Evolutionary conservation across 2,797 vertebrate species (phyloP).

Genomic region (Danionella dracula): DNA sequence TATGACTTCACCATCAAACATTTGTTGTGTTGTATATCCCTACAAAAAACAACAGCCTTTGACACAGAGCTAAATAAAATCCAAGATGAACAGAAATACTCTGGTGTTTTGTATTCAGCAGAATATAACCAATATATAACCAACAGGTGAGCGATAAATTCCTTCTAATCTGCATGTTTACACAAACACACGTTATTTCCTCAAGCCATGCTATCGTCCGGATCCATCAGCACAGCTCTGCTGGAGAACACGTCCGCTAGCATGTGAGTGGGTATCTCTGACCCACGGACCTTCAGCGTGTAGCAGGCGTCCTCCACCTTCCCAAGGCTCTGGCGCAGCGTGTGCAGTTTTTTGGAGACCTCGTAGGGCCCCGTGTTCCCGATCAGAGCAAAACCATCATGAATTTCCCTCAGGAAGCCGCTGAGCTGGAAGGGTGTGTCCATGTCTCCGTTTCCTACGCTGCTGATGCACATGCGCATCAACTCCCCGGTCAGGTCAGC

Average conservation of each 20-base stretch:
- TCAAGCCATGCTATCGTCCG: constrained; percentile 84
- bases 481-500: constrained; percentile 95
- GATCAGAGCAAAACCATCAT: constrained; percentile 93
- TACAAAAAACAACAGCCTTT: no score
- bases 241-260: constrained; percentile 90
- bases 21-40: no score
- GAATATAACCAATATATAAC: no score
- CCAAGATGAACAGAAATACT: no score
- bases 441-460: constrained; percentile 94
- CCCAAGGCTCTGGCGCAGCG: constrained; percentile 90
- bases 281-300: constrained; percentile 85
- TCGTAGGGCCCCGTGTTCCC: constrained; percentile 97
- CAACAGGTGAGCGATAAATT: no score
- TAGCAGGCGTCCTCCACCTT: constrained; percentile 98
- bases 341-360: constrained; percentile 94
- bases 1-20: no score
- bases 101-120: no score
- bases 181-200: neutral
- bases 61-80: no score
- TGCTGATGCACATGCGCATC: constrained; percentile 96
- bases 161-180: no score
- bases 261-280: constrained; percentile 97
- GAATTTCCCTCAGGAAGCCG: constrained; percentile 90
- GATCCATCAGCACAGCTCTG: constrained; percentile 80
- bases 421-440: constrained; percentile 96